Evolutionary conservation across 2,888 invertebrate species (phyloP), one percentile per base, ranked within the genome.

Genomic region (Agrenia bidenticulata): DNA sequence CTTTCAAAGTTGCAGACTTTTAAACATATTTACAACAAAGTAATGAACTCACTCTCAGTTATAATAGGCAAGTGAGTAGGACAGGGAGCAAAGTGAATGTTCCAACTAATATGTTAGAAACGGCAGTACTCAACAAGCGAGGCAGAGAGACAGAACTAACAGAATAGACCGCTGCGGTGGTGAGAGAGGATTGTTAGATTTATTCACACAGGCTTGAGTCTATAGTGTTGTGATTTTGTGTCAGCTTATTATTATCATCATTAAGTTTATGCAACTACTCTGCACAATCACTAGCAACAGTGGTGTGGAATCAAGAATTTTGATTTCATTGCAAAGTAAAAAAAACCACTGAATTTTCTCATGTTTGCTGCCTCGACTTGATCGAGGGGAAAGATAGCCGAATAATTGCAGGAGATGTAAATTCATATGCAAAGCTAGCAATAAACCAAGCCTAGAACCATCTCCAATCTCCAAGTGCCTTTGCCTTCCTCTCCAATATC

Each of bases 61-160:
- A 51, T 21, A 11, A 51, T 19, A 19, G 7, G 5, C 11, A 51
- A 23, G 13, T 7, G 17, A 49, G 19, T 17, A 15, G 17, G 13
- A 51, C 4, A 21, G 23, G 5, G 17, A 24, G 23, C 51, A 11
- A 24, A 51, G 51, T 11, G 51, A 51, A 51, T 23, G 51, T 23
- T 51, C n/a, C 7, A 13, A 51, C 5, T 45, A 24, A 23, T 23
- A 51, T 5, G 7, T 51, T 51, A 15, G 13, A 41, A 57, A 24
- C 21, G 15, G 41, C 57, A 57, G 57, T 57, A n/a, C 41, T 39
- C 17, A 15, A 17, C 39, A 4, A 41, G 57, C 57, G 37, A 57
- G 57, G 37, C 41, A 57, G 42, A 17, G 21, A 57, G 57, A 39
- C 26, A 57, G 57, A 57, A 19, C 51, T 2, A 51, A 51, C 23